Evolutionary conservation across 2,888 invertebrate species (phyloP).

Genomic region (Tetragnatha montana): DNA sequence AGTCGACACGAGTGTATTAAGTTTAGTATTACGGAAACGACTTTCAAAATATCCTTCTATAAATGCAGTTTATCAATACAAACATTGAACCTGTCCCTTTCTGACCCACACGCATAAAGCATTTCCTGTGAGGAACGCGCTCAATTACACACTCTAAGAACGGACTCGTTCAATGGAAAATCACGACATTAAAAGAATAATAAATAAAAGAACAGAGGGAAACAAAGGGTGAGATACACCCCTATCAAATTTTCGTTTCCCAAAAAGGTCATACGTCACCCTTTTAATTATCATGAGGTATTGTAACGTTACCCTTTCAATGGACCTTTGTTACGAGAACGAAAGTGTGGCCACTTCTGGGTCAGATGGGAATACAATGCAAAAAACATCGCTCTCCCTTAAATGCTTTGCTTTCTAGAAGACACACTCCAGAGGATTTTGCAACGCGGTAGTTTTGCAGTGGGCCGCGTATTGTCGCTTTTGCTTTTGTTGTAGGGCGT

Average conservation of each 20-base stretch:
- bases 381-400: conserved; percentile 13
- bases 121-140: not conserved
- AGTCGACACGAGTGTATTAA: too few species aligned
- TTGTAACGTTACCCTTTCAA: not conserved
- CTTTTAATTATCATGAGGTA: conserved; percentile 3
- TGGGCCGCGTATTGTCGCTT: not conserved
- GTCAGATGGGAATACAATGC: conserved; percentile 11
- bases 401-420: not conserved
- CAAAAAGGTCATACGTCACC: not conserved
- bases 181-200: not conserved
- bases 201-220: not conserved
- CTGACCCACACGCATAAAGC: too few species aligned
- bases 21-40: too few species aligned
- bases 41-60: too few species aligned
- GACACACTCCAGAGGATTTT: not conserved
- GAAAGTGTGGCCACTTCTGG: conserved; percentile 1
- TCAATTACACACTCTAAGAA: not conserved
- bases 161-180: not conserved
- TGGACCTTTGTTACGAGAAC: not conserved
- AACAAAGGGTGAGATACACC: not conserved
- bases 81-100: too few species aligned
- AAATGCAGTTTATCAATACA: too few species aligned
- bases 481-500: not conserved
- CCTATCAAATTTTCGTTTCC: not conserved
- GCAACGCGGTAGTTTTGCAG: not conserved